phyloP scores from a whole-genome alignment of 2,113 vertebrate genomes.

The Syngnathus typhle region DNA sequence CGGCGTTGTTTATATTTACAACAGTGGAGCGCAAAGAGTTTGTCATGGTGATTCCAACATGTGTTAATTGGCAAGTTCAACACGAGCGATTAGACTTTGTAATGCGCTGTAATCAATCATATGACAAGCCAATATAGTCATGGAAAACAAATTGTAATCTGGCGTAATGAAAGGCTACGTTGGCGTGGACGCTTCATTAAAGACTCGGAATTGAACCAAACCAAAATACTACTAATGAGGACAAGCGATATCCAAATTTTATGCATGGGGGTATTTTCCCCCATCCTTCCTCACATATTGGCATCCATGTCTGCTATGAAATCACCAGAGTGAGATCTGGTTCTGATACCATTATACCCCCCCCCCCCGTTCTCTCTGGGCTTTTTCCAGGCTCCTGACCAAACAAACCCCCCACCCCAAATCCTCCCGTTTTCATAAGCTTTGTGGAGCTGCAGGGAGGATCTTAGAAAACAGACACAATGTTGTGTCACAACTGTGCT shows the following conservation, averaged over 20 bases:
- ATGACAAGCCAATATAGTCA: neutral
- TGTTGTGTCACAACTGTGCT: constrained; percentile 21
- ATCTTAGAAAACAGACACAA: constrained; percentile 17
- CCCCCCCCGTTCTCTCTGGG: constrained; percentile 9
- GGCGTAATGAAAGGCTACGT: neutral
- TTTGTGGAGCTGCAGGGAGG: constrained; percentile 71
- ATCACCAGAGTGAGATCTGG: constrained; percentile 36
- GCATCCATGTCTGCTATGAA: constrained; percentile 1
- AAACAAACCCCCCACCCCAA: neutral
- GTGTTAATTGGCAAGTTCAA: constrained; percentile 26
- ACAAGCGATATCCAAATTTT: neutral
- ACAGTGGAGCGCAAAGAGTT: constrained; percentile 63
- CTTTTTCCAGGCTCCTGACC: constrained; percentile 48
- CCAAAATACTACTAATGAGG: neutral
- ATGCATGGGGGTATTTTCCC: neutral
- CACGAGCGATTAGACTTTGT: constrained; percentile 14
- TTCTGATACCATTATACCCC: constrained; percentile 10
- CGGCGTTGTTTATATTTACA: constrained; percentile 44
- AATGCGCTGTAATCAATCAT: constrained; percentile 23
- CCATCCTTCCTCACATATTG: constrained; percentile 22
- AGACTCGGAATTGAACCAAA: neutral
- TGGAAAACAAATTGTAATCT: neutral
- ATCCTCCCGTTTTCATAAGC: neutral
- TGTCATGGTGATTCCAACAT: constrained; percentile 34
- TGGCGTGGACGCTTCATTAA: neutral